A percentile compares a stretch with the other conserved stretches of the same genome.
Evolutionary conservation across 2,797 vertebrate species (phyloP).

Genomic region (Peromyscus attwateri): DNA sequence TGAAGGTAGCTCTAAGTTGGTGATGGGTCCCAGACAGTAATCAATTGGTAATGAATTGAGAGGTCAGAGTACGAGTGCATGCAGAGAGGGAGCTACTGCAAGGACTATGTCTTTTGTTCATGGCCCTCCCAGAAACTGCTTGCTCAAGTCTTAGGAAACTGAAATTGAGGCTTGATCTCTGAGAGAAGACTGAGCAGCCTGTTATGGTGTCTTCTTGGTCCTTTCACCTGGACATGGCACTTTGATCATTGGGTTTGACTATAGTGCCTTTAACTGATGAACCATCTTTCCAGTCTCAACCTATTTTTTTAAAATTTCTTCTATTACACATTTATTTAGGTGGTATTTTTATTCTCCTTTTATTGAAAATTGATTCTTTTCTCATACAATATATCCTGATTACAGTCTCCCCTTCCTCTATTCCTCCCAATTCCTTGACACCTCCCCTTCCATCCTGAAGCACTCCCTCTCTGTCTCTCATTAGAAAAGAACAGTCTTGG

Average conservation of each 20-base stretch:
- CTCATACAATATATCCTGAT: neutral
- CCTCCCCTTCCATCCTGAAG: neutral
- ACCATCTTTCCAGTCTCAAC: neutral
- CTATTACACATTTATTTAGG: neutral
- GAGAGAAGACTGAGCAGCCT: no score
- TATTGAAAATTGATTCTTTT: neutral
- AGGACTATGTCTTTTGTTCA: no score
- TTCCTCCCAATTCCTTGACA: neutral
- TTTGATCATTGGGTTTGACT: neutral
- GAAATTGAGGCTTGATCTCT: no score
- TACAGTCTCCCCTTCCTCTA: neutral
- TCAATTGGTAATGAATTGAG: no score
- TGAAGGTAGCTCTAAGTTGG: no score
- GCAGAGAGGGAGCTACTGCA: no score
- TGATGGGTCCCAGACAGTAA: no score
- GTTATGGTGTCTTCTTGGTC: no score
- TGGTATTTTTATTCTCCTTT: neutral
- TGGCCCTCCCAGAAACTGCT: no score
- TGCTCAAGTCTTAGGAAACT: no score
- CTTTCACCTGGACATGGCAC: neutral
- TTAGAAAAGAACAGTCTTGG: neutral
- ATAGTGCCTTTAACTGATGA: neutral
- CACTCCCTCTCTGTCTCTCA: neutral
- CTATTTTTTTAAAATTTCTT: neutral
- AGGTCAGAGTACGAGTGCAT: no score